These are phyloP conservation scores for Coleophora deauratella DNA, from an alignment of 2,888 invertebrate genomes.

Conservation along the genomic window DNA sequence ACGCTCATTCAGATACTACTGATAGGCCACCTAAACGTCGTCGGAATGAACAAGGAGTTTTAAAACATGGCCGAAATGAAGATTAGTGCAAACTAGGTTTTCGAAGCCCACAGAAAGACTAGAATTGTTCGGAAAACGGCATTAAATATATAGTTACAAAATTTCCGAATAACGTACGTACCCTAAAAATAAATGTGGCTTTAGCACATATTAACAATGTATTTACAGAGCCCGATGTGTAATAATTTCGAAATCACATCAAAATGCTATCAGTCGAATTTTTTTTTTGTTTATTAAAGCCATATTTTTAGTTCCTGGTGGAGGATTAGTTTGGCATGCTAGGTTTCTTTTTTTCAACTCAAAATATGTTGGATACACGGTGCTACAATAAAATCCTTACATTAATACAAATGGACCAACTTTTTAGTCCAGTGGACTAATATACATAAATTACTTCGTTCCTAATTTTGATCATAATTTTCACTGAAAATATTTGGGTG, in stretches of 20 bases:
- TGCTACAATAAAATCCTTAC: too few relatives aligned
- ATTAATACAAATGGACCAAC: slow-evolving; percentile 53
- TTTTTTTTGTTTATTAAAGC: slow-evolving; percentile 57
- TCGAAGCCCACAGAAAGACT: slow-evolving; percentile 35
- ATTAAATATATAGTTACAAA: slow-evolving; percentile 17
- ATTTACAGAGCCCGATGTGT: slow-evolving; percentile 61
- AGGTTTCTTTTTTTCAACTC: slow-evolving; percentile 18
- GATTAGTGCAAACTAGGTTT: slow-evolving; percentile 22
- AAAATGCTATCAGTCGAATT: slow-evolving; percentile 48
- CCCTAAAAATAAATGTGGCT: slow-evolving; percentile 35
- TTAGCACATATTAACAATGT: slow-evolving; percentile 37
- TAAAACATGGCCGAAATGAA: slow-evolving; percentile 1
- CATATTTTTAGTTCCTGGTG: slow-evolving; percentile 47
- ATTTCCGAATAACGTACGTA: slow-evolving; percentile 13
- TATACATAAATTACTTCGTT: slow-evolving; percentile 29
- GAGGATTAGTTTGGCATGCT: slow-evolving; percentile 55
- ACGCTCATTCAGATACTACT: slow-evolving; percentile 63
- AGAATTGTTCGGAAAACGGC: slow-evolving; percentile 51
- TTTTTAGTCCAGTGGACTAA: slow-evolving; percentile 18
- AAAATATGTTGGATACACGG: too few relatives aligned
- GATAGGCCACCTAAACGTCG: slow-evolving; percentile 38
- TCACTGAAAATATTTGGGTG: too few relatives aligned
- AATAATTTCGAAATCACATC: slow-evolving; percentile 29
- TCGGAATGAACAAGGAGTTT: slow-evolving; percentile 3
- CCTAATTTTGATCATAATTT: slow-evolving; percentile 49